Percentiles rank a stretch among this genome's conserved stretches.
Evolutionary conservation across 2,888 invertebrate genomes (phyloP).

Genomic region (Plebejus argus): DNA sequence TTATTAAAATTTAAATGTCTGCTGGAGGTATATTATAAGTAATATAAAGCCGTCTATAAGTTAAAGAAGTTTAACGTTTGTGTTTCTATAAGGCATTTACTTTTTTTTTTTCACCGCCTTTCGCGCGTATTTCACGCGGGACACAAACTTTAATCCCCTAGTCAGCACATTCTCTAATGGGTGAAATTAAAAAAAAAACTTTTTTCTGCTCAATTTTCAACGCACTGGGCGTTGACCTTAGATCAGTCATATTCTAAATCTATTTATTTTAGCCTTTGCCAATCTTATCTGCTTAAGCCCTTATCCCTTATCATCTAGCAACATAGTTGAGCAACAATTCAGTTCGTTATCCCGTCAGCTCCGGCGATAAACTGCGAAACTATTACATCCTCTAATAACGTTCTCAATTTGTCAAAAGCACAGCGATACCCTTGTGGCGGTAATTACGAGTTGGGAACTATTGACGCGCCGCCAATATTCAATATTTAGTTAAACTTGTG

Average conservation of each 20-base stretch:
- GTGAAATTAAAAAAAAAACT: too few species aligned
- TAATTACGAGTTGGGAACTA: slow-evolving; percentile 20
- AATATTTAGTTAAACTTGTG: slow-evolving; percentile 22
- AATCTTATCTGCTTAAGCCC: too few species aligned
- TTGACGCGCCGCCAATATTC: slow-evolving; percentile 9
- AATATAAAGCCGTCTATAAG: background rate
- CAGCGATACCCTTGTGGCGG: slow-evolving; percentile 23
- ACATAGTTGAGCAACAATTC: background rate
- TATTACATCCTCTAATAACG: background rate
- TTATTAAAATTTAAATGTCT: background rate
- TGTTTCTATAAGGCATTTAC: background rate
- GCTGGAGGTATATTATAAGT: too few species aligned
- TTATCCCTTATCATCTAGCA: background rate
- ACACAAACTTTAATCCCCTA: too few species aligned
- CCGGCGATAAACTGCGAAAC: background rate
- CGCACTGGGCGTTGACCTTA: too few species aligned
- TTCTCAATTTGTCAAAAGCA: slow-evolving; percentile 26
- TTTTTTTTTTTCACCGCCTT: too few species aligned
- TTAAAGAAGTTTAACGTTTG: background rate
- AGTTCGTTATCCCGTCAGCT: slow-evolving; percentile 12
- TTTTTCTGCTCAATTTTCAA: too few species aligned
- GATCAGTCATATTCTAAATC: too few species aligned
- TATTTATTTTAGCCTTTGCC: too few species aligned
- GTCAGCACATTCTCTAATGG: too few species aligned
- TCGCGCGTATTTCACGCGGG: too few species aligned